Evolutionary conservation across 2,888 invertebrate genomes (phyloP), one percentile per base, ranked within the genome.

Genomic region (Drosophila koepferae): DNA sequence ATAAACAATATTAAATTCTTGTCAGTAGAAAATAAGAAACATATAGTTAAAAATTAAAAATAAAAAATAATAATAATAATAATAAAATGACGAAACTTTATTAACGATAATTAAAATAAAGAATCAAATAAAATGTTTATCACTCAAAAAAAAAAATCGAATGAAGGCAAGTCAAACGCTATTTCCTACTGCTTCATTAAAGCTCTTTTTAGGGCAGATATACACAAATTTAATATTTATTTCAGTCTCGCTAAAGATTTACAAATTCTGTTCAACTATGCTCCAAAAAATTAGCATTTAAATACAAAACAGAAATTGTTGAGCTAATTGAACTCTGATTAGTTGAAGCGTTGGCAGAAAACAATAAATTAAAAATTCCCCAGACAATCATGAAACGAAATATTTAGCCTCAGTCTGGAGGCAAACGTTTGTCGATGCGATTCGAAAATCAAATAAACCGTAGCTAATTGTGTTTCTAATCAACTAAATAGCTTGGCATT

Each of bases 391-490:
- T 4, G 38, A 34, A 68, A 41, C 49, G 18, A 43, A 65, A 74
- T 68, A 63, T 54, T 58, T 62, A 1, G 16, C 28, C 28, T 5
- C 23, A 73, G 69, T 70, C 68, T 18, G 61, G 55, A 10, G 53
- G 60, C 71, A 64, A 77, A 77, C 70, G 69, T 72, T 72, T 73
- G 75, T 54, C 65, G 61, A 20, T 63, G 65, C 79, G 59, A 56
- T 77, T 86, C 70, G 86, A 81, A 81, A 86, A 88, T 86, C 90
- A 86, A 86, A 86, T 88, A 86, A 79, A 77, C 83, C 83, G 63
- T 74, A 67, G 83, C 90, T 86, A 86, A 86, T 86, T 86, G 89
- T 90, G 89, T 86, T 86, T 83, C 90, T 77, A 88, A 86, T 86
- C 86, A 86, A 90, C 77, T 81, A 88, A 86, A 86, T 88, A 76